Evolutionary conservation across 2,888 invertebrate genomes (phyloP).

Genomic region (Panorpa germanica): DNA sequence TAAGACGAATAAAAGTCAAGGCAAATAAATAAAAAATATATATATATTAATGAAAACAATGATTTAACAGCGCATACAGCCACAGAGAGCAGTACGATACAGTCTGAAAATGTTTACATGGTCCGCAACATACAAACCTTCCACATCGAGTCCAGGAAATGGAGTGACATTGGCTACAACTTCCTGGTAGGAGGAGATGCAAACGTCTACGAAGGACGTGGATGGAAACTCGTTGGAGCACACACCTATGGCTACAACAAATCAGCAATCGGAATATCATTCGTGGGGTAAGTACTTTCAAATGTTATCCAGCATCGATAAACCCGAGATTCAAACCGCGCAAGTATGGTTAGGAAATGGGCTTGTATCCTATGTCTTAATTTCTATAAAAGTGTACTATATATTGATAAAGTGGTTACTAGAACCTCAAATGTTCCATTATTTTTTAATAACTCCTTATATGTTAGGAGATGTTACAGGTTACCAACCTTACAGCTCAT

Average conservation of each 20-base stretch:
- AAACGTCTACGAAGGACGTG: conserved; percentile 32
- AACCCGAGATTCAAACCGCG: not conserved
- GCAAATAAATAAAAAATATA: too few relatives aligned
- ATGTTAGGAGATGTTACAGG: too few relatives aligned
- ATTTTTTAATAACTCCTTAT: too few relatives aligned
- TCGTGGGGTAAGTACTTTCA: conserved; percentile 23
- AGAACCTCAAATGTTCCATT: too few relatives aligned
- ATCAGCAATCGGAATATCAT: conserved; percentile 27
- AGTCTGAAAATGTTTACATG: conserved; percentile 25
- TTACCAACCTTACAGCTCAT: too few relatives aligned
- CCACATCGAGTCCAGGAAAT: conserved; percentile 29
- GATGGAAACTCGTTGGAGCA: conserved; percentile 32
- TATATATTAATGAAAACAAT: too few relatives aligned
- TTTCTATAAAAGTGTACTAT: too few relatives aligned
- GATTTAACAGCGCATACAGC: conserved; percentile 28
- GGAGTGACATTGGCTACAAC: conserved; percentile 31
- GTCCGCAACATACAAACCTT: conserved; percentile 29
- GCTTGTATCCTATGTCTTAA: too few relatives aligned
- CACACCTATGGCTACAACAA: conserved; percentile 32
- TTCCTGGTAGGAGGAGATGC: conserved; percentile 36
- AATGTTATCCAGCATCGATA: not conserved
- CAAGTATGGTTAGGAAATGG: too few relatives aligned
- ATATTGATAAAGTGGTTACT: too few relatives aligned
- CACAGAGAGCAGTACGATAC: conserved; percentile 25
- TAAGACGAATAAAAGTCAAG: too few relatives aligned